Conservation (phyloP, 2,888 invertebrate genomes). For the Catocala fraxini region DNA sequence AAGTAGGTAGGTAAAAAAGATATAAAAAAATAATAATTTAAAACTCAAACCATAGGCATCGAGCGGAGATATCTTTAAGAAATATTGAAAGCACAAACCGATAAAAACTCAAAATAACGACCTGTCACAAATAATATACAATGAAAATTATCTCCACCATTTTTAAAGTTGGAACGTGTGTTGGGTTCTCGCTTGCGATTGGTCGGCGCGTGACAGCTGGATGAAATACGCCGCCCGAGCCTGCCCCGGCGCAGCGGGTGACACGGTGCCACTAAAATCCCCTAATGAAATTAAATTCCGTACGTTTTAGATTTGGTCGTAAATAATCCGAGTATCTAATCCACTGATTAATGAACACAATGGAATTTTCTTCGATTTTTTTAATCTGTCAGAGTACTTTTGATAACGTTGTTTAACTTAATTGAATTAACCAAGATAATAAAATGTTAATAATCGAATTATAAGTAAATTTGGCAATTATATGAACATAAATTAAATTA, state of each 20-base stretch:
- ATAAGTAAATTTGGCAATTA: no score
- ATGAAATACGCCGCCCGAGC: constrained; percentile 78
- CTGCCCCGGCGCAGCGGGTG: constrained; percentile 83
- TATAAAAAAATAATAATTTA: constrained; percentile 36
- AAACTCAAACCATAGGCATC: constrained; percentile 53
- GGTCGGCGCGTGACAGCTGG: constrained; percentile 83
- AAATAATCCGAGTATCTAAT: constrained; percentile 85
- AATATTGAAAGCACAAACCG: constrained; percentile 77
- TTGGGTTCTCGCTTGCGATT: constrained; percentile 68
- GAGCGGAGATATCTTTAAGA: constrained; percentile 65
- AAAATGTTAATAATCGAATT: no score
- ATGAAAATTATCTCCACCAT: constrained; percentile 86
- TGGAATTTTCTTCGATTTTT: constrained; percentile 63
- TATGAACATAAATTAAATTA: no score
- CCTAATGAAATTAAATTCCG: constrained; percentile 88
- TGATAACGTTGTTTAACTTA: not conserved
- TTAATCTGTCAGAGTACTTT: constrained; percentile 30
- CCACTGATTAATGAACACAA: constrained; percentile 84
- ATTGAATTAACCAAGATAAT: no score
- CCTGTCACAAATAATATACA: constrained; percentile 88
- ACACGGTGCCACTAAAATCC: constrained; percentile 83
- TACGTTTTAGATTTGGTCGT: constrained; percentile 85
- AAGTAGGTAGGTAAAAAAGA: constrained; percentile 33
- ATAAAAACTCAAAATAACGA: constrained; percentile 86
- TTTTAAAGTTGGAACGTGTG: constrained; percentile 80